These are phyloP conservation scores for Loxodonta africana DNA, from an alignment of 2,113 vertebrate genomes.

Conservation along the genomic window DNA sequence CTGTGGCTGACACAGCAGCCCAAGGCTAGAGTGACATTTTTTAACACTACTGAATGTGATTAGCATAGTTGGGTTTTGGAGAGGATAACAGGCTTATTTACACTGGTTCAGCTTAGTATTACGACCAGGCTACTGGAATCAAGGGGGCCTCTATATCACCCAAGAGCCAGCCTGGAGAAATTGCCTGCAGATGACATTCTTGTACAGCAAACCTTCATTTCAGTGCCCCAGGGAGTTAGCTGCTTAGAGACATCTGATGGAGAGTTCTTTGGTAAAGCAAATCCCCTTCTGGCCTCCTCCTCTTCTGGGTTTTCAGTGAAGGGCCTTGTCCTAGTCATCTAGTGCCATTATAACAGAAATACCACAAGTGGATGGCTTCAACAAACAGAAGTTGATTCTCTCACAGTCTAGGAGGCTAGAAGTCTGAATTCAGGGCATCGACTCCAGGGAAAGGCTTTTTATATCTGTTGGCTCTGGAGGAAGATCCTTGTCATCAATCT, in stretches of 20 bases:
- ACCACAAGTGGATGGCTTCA: no score
- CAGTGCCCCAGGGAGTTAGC: background rate
- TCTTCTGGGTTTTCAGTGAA: background rate
- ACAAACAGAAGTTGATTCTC: no score
- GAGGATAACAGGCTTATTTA: conserved; percentile 49
- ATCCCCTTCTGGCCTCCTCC: background rate
- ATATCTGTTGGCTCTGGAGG: no score
- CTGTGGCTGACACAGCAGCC: background rate
- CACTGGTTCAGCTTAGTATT: background rate
- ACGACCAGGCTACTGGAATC: conserved; percentile 56
- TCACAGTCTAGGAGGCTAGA: no score
- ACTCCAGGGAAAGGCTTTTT: no score
- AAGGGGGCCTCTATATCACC: background rate
- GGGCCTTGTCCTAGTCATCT: background rate
- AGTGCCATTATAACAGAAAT: no score
- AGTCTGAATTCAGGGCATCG: no score
- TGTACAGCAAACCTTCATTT: background rate
- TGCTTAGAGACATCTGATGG: background rate
- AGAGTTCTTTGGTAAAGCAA: background rate
- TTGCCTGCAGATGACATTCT: background rate
- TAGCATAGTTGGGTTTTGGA: background rate
- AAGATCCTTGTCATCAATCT: no score
- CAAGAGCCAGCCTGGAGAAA: background rate
- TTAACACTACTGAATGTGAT: conserved; percentile 46
- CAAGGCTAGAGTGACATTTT: background rate